A percentile compares a stretch with the other conserved stretches of the same genome.
These are phyloP conservation scores for Elysia chlorotica DNA, from an alignment of 1,140 invertebrate genomes.

Conservation along the genomic window DNA sequence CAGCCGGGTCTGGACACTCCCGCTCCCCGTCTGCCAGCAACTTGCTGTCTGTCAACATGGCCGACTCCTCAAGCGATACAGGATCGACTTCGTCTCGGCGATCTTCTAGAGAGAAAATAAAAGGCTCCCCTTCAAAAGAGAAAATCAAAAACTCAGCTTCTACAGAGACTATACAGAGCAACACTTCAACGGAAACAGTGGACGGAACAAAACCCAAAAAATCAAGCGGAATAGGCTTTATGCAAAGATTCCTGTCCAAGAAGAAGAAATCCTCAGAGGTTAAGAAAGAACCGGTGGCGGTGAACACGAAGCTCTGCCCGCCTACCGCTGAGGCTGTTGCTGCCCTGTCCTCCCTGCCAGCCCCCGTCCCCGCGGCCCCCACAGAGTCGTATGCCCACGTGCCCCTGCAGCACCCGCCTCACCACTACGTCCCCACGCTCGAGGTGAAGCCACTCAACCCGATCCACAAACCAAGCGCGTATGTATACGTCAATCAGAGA, in stretches of 20 bases:
- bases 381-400: not conserved
- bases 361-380: not conserved
- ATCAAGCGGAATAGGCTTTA: conserved; percentile 41
- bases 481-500: conserved; percentile 49
- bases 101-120: no score
- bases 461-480: conserved; percentile 43
- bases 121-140: not conserved
- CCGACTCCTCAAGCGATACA: no score
- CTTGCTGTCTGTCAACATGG: no score
- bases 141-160: not conserved
- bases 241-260: conserved; percentile 51
- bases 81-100: no score
- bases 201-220: conserved; percentile 16
- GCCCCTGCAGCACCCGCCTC: conserved; percentile 17
- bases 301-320: conserved; percentile 24
- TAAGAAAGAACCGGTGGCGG: conserved; percentile 26
- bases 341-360: not conserved
- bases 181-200: not conserved
- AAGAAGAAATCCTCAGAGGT: conserved; percentile 35
- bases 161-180: not conserved
- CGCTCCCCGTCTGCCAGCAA: not conserved
- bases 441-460: conserved; percentile 28
- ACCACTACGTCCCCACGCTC: conserved; percentile 29
- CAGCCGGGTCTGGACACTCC: not conserved
- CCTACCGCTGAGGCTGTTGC: conserved; percentile 13